Base-by-base conservation (phyloP, 2,888 invertebrate genomes). In the Spisula solida region DNA sequence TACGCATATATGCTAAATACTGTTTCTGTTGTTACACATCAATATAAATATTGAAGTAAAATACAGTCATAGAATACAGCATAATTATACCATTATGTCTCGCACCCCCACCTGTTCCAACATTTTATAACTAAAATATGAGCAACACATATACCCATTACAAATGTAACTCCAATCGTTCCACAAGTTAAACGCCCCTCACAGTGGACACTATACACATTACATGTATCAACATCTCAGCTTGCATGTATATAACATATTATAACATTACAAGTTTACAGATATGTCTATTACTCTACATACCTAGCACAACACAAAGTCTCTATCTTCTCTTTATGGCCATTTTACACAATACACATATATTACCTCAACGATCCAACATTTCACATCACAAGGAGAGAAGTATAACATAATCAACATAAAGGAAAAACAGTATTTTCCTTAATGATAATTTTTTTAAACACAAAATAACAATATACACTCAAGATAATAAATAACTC, bases 401-500 rank as follows among this genome's bases (percentile, higher is more conserved):
- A 29, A 14, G 29, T 70, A 70, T 70, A 70, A 70, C 70, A 29
- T 29, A 66, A 66, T 1, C 12, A 56, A 56, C 20, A 8, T 41
- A 41, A 56, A 31, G 70, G 70, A 70, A 70, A 70, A 70, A 25
- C 29, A 41, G 25, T 70, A 70, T 29, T 29, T 70, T 14, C 70
- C n/a, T 56, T 5, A n/a, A 18, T 18, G n/a, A 66, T 20, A 70
- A 25, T 70, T 70, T 83, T 34, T 70, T 70, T 70, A 66, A 83
- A 70, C 70, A 83, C 29, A 25, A 70, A 70, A 48, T 83, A 83
- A 83, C 82, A 83, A 70, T 83, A 70, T 83, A 70, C 60, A 82
- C 20, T 56, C 70, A 29, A 70, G 70, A 29, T 83, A 83, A 83
- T 83, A 83, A 83, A 83, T 83, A 83, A 83, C 18, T 34, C 56